phyloP scores from a whole-genome alignment of 2,888 invertebrate species.

The Mythimna impura region DNA sequence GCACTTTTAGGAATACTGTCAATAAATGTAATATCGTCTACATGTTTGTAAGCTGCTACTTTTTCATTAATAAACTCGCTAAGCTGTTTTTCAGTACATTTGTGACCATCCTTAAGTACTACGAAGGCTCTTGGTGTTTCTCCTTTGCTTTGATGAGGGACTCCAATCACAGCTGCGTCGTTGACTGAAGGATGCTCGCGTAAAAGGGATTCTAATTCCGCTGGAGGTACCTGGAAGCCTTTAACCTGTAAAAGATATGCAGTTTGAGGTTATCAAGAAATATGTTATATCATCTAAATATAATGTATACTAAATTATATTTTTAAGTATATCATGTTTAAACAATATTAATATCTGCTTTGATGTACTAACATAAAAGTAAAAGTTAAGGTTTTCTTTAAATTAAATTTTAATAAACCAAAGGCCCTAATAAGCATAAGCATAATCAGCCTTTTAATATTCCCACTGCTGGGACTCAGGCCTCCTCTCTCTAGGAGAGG shows the following conservation, averaged over 20 bases:
- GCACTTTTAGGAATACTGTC: slow-evolving; percentile 93
- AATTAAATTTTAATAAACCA: background rate
- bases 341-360: background rate
- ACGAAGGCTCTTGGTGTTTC: slow-evolving; percentile 95
- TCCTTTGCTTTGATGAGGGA: slow-evolving; percentile 92
- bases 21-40: slow-evolving; percentile 92
- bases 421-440: no score
- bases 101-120: slow-evolving; percentile 82
- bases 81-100: slow-evolving; percentile 88
- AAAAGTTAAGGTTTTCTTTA: no score
- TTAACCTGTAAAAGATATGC: slow-evolving; percentile 86
- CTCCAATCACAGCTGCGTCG: slow-evolving; percentile 96
- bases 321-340: background rate
- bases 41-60: slow-evolving; percentile 94
- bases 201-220: slow-evolving; percentile 95
- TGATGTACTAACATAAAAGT: background rate
- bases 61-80: slow-evolving; percentile 91
- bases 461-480: no score
- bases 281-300: no score
- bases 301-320: background rate
- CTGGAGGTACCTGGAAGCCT: slow-evolving; percentile 96
- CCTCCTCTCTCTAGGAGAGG: no score
- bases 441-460: no score
- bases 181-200: slow-evolving; percentile 93
- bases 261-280: background rate